Conservation (phyloP, 1,140 invertebrate species). For the Monochamus saltuarius region DNA sequence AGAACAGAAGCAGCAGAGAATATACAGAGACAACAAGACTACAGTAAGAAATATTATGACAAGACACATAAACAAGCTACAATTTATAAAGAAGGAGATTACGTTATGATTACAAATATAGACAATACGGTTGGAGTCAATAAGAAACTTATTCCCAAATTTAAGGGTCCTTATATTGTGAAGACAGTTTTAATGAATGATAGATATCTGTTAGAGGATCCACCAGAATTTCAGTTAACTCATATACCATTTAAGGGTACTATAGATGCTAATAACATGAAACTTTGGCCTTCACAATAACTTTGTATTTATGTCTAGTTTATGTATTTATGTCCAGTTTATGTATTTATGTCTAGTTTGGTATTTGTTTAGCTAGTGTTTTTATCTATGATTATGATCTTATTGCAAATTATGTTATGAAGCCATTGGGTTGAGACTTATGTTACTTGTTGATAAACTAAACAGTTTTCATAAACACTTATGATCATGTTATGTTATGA, state of each 20-base stretch:
- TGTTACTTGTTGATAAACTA: too few relatives aligned
- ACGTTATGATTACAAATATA: slow-evolving; percentile 34
- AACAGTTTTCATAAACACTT: too few relatives aligned
- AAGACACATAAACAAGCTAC: slow-evolving; percentile 24
- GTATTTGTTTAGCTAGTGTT: too few relatives aligned
- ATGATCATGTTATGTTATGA: too few relatives aligned
- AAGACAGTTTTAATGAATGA: slow-evolving; percentile 22
- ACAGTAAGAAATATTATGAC: slow-evolving; percentile 17
- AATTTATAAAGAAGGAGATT: slow-evolving; percentile 33
- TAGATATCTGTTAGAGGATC: slow-evolving; percentile 34
- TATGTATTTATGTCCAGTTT: too few relatives aligned
- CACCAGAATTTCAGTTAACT: slow-evolving; percentile 31
- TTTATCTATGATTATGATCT: too few relatives aligned
- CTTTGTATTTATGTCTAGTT: too few relatives aligned
- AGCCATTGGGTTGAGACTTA: too few relatives aligned
- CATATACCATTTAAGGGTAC: slow-evolving; percentile 36
- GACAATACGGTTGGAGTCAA: slow-evolving; percentile 26
- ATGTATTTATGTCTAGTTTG: too few relatives aligned
- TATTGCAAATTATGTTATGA: too few relatives aligned
- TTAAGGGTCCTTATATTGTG: slow-evolving; percentile 31
- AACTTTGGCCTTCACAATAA: not conserved
- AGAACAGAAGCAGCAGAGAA: too few relatives aligned
- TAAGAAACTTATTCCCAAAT: slow-evolving; percentile 37
- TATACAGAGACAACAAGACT: too few relatives aligned
- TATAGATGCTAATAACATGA: slow-evolving; percentile 1